Conservation (phyloP, 2,797 vertebrate species). For the Pseudomugil gertrudae region DNA sequence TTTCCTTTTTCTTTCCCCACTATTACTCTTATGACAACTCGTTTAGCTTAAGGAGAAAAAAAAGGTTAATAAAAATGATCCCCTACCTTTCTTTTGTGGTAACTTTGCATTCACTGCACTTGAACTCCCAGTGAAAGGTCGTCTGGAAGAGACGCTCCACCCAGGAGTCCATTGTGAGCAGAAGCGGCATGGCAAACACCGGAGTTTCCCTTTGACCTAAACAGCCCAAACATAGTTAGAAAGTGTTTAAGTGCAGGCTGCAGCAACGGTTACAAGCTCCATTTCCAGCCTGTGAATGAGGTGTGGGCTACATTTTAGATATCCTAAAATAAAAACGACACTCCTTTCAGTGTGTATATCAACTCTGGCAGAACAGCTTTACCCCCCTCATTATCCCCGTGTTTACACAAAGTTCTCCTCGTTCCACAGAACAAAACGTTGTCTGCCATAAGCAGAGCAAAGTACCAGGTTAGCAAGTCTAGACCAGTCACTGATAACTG, state of each 20-base stretch:
- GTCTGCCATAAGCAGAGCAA: constrained; percentile 4
- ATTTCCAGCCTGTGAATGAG: neutral
- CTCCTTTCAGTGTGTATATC: neutral
- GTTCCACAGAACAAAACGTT: constrained; percentile 2
- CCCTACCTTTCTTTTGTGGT: constrained; percentile 81
- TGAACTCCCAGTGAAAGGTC: constrained; percentile 87
- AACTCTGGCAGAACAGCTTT: neutral
- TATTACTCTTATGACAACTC: no score
- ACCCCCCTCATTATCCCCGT: neutral
- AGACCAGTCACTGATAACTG: constrained; percentile 2
- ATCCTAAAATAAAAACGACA: neutral
- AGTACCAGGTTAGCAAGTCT: constrained; percentile 2
- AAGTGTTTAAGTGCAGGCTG: neutral
- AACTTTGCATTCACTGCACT: constrained; percentile 85
- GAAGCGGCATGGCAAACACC: constrained; percentile 89
- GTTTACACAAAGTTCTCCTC: neutral
- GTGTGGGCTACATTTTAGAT: neutral
- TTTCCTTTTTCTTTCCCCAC: no score
- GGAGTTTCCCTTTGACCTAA: constrained; percentile 88
- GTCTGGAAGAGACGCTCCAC: constrained; percentile 84
- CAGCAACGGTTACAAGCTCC: neutral
- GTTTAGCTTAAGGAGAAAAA: neutral
- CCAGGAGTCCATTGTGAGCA: constrained; percentile 82
- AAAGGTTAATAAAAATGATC: neutral
- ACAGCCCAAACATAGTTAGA: constrained; percentile 25